Conservation (phyloP, 2,888 invertebrate genomes). For the Elmis aenea region DNA sequence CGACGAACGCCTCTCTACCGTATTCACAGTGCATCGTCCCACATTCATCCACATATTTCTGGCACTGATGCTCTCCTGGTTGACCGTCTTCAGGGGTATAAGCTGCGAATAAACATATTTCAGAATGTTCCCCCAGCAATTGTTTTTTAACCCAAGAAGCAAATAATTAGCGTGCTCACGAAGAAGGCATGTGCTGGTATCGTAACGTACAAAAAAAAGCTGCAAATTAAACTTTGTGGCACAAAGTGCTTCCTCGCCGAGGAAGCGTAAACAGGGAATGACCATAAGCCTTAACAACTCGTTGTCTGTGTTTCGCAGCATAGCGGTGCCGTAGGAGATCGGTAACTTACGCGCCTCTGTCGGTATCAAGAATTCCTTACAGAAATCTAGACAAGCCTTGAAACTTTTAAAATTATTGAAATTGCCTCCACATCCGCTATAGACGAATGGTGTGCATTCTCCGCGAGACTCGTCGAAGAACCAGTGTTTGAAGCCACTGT, state of each 20-base stretch:
- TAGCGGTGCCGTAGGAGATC: background rate
- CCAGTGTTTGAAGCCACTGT: slow-evolving; percentile 58
- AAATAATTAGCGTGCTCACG: too few relatives aligned
- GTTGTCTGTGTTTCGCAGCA: background rate
- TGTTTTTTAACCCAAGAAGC: too few relatives aligned
- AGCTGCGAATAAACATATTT: slow-evolving; percentile 1
- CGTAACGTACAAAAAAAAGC: too few relatives aligned
- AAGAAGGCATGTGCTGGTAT: too few relatives aligned
- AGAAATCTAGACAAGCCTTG: slow-evolving; percentile 63
- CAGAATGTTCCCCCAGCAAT: too few relatives aligned
- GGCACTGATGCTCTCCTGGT: slow-evolving; percentile 48
- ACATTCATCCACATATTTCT: slow-evolving; percentile 58
- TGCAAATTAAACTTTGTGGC: too few relatives aligned
- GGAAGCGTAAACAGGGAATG: too few relatives aligned
- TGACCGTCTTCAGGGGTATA: background rate
- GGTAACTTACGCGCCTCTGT: slow-evolving; percentile 37
- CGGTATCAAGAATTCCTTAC: slow-evolving; percentile 42
- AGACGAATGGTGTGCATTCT: slow-evolving; percentile 75
- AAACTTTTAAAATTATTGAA: slow-evolving; percentile 76
- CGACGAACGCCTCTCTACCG: slow-evolving; percentile 61
- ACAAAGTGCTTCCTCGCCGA: too few relatives aligned
- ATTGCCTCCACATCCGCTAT: slow-evolving; percentile 84
- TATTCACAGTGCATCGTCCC: slow-evolving; percentile 62
- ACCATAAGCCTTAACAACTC: too few relatives aligned
- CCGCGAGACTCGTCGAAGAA: slow-evolving; percentile 64